A percentile compares a stretch with the other conserved stretches of the same genome.
These are phyloP conservation scores for Actinia equina DNA, from an alignment of 64 coral and sea anemone genomes.

Conservation along the genomic window DNA sequence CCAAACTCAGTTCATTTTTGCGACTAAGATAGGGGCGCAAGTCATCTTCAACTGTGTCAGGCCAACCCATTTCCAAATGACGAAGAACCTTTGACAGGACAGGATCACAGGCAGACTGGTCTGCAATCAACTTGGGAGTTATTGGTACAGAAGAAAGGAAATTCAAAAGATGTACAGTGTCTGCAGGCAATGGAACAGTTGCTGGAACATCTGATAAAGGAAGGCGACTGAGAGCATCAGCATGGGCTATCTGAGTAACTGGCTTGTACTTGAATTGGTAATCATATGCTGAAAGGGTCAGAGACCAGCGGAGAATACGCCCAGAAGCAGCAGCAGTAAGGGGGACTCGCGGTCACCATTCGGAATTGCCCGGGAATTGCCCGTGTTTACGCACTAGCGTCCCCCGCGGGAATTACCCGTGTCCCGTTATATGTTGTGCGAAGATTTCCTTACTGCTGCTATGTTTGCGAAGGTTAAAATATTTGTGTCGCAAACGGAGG, in stretches of 20 bases:
- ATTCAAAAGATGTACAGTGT: background rate
- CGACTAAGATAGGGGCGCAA: background rate
- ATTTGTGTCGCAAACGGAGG: too few species aligned
- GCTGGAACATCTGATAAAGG: background rate
- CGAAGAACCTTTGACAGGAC: background rate
- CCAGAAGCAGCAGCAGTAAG: too few species aligned
- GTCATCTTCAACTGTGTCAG: background rate
- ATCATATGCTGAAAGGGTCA: background rate
- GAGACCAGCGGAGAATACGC: background rate
- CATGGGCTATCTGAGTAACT: background rate
- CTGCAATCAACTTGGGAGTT: background rate
- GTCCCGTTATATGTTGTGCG: too few species aligned
- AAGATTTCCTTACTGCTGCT: too few species aligned
- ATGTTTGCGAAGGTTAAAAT: too few species aligned
- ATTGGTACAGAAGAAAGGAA: background rate
- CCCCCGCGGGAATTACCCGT: too few species aligned
- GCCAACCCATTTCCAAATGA: conserved; percentile 10
- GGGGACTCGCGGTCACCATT: too few species aligned
- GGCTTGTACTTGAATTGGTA: background rate
- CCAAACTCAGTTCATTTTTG: conserved; percentile 1
- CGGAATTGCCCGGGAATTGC: too few species aligned
- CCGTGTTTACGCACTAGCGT: too few species aligned
- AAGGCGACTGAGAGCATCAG: conserved; percentile 26
- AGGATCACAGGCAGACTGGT: background rate
- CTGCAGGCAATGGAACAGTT: background rate